Evolutionary conservation across 2,113 vertebrate genomes (phyloP).

Genomic region (Scophthalmus maximus): DNA sequence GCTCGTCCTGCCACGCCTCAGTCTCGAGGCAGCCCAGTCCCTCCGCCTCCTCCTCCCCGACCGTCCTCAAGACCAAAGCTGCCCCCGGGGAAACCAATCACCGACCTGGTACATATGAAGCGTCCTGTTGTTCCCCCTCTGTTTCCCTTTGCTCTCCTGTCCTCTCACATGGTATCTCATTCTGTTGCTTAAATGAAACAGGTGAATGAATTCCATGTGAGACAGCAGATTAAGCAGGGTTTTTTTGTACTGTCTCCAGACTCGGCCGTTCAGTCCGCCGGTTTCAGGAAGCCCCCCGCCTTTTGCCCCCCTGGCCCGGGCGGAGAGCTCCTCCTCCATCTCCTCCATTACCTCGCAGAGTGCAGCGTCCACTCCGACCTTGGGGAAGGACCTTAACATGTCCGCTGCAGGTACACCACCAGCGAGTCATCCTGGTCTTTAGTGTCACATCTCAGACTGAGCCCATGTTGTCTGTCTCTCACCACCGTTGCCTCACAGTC

Average conservation of each 20-base stretch:
- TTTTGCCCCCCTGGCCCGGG: slow-evolving; percentile 93
- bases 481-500: slow-evolving; percentile 80
- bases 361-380: slow-evolving; percentile 95
- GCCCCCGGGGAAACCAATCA: slow-evolving; percentile 91
- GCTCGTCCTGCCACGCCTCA: slow-evolving; percentile 90
- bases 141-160: neutral
- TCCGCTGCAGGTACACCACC: slow-evolving; percentile 77
- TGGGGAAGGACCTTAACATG: slow-evolving; percentile 87
- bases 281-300: slow-evolving; percentile 95
- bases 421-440: neutral
- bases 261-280: slow-evolving; percentile 94
- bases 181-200: neutral
- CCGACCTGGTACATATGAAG: slow-evolving; percentile 86
- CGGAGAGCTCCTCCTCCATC: slow-evolving; percentile 97
- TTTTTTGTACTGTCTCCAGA: slow-evolving; percentile 78
- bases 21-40: slow-evolving; percentile 86
- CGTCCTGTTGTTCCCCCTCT: neutral
- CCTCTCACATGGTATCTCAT: neutral
- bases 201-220: neutral
- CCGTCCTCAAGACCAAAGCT: slow-evolving; percentile 93
- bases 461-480: slow-evolving; percentile 68
- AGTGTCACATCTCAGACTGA: slow-evolving; percentile 29
- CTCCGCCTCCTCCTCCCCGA: slow-evolving; percentile 88
- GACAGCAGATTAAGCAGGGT: neutral
- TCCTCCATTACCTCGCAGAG: slow-evolving; percentile 96